Conservation (phyloP, 2,113 vertebrate species). For the Parotia lawesii region DNA sequence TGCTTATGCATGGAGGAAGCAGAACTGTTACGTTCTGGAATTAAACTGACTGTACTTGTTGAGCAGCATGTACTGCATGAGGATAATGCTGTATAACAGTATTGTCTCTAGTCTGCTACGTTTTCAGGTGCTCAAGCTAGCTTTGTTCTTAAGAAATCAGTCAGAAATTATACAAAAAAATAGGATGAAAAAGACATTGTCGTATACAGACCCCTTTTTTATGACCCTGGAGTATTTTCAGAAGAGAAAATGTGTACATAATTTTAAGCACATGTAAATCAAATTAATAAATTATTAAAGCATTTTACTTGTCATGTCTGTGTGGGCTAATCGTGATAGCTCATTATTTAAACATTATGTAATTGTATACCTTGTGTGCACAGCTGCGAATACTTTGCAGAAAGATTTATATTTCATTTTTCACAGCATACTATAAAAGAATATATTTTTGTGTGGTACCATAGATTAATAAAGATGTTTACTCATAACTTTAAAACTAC, state of each 20-base stretch:
- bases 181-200: slow-evolving; percentile 20
- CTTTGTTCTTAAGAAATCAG: not conserved
- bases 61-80: not conserved
- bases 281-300: slow-evolving; percentile 74
- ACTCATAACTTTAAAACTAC: slow-evolving; percentile 6
- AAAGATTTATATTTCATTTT: slow-evolving; percentile 59
- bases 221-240: slow-evolving; percentile 61
- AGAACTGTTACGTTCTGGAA: not conserved
- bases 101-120: not conserved
- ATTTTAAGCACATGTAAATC: slow-evolving; percentile 74
- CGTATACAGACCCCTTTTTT: slow-evolving; percentile 1
- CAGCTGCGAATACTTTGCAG: slow-evolving; percentile 75
- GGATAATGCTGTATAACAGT: not conserved
- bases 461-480: slow-evolving; percentile 12
- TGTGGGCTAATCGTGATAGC: slow-evolving; percentile 72
- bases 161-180: not conserved
- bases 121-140: not conserved
- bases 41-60: not conserved
- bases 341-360: slow-evolving; percentile 77
- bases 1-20: not conserved
- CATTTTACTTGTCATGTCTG: slow-evolving; percentile 75
- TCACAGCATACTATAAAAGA: slow-evolving; percentile 41
- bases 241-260: slow-evolving; percentile 64
- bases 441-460: slow-evolving; percentile 16
- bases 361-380: slow-evolving; percentile 73